phyloP scores from a whole-genome alignment of 1,140 invertebrate genomes.

The Drosophila yakuba region DNA sequence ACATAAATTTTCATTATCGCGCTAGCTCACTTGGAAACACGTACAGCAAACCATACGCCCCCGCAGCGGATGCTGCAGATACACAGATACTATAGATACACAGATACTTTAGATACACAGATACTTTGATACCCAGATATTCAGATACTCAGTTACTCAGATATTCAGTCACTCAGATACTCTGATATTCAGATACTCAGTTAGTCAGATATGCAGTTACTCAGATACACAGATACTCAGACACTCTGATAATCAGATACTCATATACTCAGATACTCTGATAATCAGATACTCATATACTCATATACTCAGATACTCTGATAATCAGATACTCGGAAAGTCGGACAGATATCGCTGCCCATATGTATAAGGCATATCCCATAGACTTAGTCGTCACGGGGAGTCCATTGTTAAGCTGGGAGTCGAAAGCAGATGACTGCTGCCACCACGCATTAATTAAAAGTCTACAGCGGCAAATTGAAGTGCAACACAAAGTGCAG shows the following conservation, averaged over 20 bases:
- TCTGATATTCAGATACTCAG: neutral
- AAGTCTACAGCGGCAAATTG: slow-evolving; percentile 71
- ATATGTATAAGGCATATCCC: slow-evolving; percentile 13
- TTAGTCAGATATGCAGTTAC: too few relatives aligned
- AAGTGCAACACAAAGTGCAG: slow-evolving; percentile 59
- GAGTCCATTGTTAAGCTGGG: slow-evolving; percentile 21
- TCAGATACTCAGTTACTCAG: slow-evolving; percentile 5
- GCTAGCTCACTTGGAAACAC: slow-evolving; percentile 70
- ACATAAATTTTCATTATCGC: slow-evolving; percentile 80
- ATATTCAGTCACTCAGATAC: too few relatives aligned
- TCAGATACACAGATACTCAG: too few relatives aligned
- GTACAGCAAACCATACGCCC: slow-evolving; percentile 19
- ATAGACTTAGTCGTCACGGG: slow-evolving; percentile 14
- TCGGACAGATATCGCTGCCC: slow-evolving; percentile 8
- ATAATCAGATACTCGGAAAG: neutral
- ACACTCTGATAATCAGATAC: neutral
- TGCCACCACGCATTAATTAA: slow-evolving; percentile 68
- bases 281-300: neutral
- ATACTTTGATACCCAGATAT: neutral
- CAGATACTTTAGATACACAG: too few relatives aligned
- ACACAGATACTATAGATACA: neutral
- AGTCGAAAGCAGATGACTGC: slow-evolving; percentile 21
- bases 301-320: too few relatives aligned
- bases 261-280: neutral
- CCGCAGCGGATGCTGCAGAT: slow-evolving; percentile 4